Evolutionary conservation across 2,113 vertebrate species (phyloP), one percentile per base, ranked within the genome.

Genomic region (Sinocyclocheilus rhinocerous): DNA sequence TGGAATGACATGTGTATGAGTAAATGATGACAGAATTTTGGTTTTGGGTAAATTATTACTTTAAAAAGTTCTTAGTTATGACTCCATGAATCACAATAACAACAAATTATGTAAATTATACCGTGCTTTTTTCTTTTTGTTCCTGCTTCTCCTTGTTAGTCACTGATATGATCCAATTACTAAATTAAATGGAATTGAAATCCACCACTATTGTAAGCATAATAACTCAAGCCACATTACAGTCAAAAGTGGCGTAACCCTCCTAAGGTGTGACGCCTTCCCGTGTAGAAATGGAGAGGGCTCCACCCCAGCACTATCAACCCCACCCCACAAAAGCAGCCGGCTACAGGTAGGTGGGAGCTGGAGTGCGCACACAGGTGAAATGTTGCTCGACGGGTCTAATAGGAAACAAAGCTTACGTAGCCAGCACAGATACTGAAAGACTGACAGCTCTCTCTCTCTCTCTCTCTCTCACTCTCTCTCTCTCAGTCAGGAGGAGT

Each of bases 301-400:
- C 70, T 85, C 83, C 85, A 87, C 75, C 83, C 24, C 20, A n/a
- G 12, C 57, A 45, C 42, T 65, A 59, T 50, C 29, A 26, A 55
- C 42, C 81, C 36, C 50, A 83, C 76, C 73, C 55, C 39, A 78
- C 55, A 11, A 50, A 81, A 83, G 55, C 22, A 26, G 73, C 33
- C 6, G 63, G 18, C 15, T 13, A 48, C 52, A 72, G 55, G 57
- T 39, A 80, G n/a, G 79, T 73, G 73, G 86, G 76, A 78, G 69
- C 84, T 87, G 88, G 36, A 76, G 39, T 79, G 26, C 22, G 52
- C 57, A 70, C 5, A 83, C 83, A 92, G 85, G 87, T 92, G 88
- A 95, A 95, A 95, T 95, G 94, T 91, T 87, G 94, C 90, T 85
- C 1, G 86, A 94, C 95, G 92, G 93, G 95, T 95, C 92, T 89